phyloP scores from a whole-genome alignment of 1,140 invertebrate genomes.

The Ooceraea biroi region DNA sequence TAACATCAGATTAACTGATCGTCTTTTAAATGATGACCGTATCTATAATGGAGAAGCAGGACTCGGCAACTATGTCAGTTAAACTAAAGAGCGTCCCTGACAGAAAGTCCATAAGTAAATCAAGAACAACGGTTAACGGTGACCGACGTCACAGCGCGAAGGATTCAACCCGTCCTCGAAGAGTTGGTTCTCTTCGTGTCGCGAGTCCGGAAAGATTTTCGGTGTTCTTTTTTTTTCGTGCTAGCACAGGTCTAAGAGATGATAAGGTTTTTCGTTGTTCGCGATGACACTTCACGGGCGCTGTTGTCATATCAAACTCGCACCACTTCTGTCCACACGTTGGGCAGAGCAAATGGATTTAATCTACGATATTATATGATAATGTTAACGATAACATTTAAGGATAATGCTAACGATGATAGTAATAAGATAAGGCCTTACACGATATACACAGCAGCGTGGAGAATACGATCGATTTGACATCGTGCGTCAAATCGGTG shows the following conservation, averaged over 20 bases:
- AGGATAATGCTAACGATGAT: slow-evolving; percentile 36
- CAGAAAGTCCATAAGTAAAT: background rate
- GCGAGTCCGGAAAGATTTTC: background rate
- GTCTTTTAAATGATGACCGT: slow-evolving; percentile 2
- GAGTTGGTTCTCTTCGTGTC: background rate
- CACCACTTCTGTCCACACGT: slow-evolving; percentile 35
- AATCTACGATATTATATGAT: slow-evolving; percentile 21
- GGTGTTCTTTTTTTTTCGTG: background rate
- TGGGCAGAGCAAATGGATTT: slow-evolving; percentile 43
- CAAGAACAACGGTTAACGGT: slow-evolving; percentile 13
- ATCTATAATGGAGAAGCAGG: background rate
- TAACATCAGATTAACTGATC: background rate
- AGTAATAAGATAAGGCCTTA: slow-evolving; percentile 52
- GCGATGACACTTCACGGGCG: slow-evolving; percentile 22
- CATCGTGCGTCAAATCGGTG: slow-evolving; percentile 20
- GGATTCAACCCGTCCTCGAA: slow-evolving; percentile 49
- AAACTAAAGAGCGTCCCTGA: background rate
- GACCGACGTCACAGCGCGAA: background rate
- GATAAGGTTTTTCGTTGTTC: slow-evolving; percentile 26
- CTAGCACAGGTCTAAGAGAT: background rate
- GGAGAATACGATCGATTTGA: slow-evolving; percentile 44
- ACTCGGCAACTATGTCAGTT: background rate
- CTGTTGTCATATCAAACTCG: slow-evolving; percentile 56
- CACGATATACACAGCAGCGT: slow-evolving; percentile 33
- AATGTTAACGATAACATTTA: slow-evolving; percentile 44